These are phyloP conservation scores for Sphaerolaimus hirsutus DNA, from an alignment of 2,888 invertebrate genomes.

Conservation along the genomic window DNA sequence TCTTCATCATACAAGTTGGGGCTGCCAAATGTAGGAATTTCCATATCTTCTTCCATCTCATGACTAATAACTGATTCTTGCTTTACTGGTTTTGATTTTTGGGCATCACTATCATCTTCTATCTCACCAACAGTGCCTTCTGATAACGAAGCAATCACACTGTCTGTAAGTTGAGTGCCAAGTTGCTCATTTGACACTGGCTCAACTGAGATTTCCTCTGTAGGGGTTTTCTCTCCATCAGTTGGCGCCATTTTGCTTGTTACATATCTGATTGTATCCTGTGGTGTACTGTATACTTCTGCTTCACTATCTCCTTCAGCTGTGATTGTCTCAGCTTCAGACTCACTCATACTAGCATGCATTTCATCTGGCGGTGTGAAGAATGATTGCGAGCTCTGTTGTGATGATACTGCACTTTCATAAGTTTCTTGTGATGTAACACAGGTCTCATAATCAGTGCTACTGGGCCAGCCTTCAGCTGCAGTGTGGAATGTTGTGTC, in stretches of 20 bases:
- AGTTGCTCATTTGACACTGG: not conserved
- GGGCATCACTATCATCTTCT: no score
- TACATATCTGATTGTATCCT: no score
- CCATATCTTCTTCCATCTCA: not conserved
- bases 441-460: slow-evolving; percentile 12
- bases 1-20: not conserved
- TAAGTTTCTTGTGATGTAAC: slow-evolving; percentile 13
- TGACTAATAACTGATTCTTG: not conserved
- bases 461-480: not conserved
- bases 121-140: no score
- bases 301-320: not conserved
- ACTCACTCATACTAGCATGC: no score
- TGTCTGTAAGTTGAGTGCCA: slow-evolving; percentile 7
- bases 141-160: no score
- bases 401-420: slow-evolving; percentile 1
- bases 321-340: not conserved
- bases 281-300: not conserved
- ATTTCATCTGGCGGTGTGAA: slow-evolving; percentile 12
- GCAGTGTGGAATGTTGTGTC: not conserved
- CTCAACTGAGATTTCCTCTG: not conserved
- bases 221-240: not conserved
- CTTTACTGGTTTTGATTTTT: no score
- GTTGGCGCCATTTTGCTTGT: not conserved
- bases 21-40: not conserved
- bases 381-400: no score